These are phyloP conservation scores for Caenorhabditis sp. DNA, from an alignment of 2,888 invertebrate species.

Conservation along the genomic window DNA sequence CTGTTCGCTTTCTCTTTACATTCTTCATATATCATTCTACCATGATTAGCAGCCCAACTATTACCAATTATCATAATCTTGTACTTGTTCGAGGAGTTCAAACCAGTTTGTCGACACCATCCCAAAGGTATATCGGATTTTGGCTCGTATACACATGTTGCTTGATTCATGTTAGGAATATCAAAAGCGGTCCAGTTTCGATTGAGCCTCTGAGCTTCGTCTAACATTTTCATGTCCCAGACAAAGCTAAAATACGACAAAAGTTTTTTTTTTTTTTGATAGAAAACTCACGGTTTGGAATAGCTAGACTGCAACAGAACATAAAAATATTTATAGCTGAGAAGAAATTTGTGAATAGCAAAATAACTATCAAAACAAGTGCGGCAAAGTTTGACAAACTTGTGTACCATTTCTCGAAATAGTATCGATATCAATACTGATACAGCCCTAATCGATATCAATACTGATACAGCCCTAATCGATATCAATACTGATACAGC, in stretches of 20 bases:
- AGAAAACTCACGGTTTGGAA: too few species aligned
- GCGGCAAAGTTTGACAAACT: not conserved
- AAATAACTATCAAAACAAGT: not conserved
- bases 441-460: not conserved
- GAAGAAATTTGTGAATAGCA: too few species aligned
- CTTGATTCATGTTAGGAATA: too few species aligned
- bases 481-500: not conserved
- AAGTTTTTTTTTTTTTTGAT: too few species aligned
- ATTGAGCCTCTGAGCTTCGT: not conserved
- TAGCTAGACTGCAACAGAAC: too few species aligned
- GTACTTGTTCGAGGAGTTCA: not conserved
- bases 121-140: too few species aligned
- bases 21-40: constrained; percentile 30
- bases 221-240: too few species aligned
- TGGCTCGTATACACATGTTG: too few species aligned
- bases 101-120: not conserved
- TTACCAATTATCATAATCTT: constrained; percentile 39
- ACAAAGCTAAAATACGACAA: too few species aligned
- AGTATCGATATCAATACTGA: constrained; percentile 2
- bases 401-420: constrained; percentile 25
- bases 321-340: too few species aligned
- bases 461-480: too few species aligned
- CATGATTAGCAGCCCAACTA: constrained; percentile 37
- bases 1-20: constrained; percentile 18
- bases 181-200: not conserved